Evolutionary conservation across 2,888 invertebrate species (phyloP), one percentile per base, ranked within the genome.

Genomic region (Dendrolimus houi): DNA sequence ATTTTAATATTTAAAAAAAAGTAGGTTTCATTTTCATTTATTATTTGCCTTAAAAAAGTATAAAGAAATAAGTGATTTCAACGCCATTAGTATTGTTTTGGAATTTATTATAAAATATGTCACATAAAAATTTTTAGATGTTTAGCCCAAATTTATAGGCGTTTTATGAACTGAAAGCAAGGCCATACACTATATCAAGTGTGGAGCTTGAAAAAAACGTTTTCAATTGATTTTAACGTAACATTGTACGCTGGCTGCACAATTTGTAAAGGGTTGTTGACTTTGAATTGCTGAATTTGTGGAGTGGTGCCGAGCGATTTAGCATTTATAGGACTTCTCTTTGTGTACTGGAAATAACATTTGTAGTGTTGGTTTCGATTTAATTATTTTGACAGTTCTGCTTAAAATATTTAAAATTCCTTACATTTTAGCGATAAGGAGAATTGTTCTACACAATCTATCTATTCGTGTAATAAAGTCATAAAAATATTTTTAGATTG

Each of bases 151-250:
- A 29, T 29, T 29, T 29, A 29, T 29, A 29, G 29, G 3, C 29
- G 29, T 29, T 29, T 29, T 29, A 29, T 29, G 29, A 29, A 29
- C 29, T 29, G 29, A 29, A 29, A 29, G 29, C 29, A 29, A 29
- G 29, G 29, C 29, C 29, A 29, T 29, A 29, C 3, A 29, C 29
- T 29, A 29, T 29, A 29, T 70, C 67, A 67, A 66, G 68, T 65
- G 63, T 66, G 65, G 65, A 67, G 74, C 72, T 63, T 66, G 62
- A 59, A 69, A 71, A n/a, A 70, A 72, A 69, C 62, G 70, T 64
- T 67, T 68, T 72, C 66, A 71, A 75, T 70, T 56, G 63, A 60
- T 63, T 62, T 60, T 56, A 64, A 62, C 59, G 57, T 61, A 62
- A 59, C 61, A 62, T 60, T 47, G 9, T 47, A 47, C 47, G 12